Conservation (phyloP, 2,888 invertebrate species). For the Mythimna vitellina region DNA sequence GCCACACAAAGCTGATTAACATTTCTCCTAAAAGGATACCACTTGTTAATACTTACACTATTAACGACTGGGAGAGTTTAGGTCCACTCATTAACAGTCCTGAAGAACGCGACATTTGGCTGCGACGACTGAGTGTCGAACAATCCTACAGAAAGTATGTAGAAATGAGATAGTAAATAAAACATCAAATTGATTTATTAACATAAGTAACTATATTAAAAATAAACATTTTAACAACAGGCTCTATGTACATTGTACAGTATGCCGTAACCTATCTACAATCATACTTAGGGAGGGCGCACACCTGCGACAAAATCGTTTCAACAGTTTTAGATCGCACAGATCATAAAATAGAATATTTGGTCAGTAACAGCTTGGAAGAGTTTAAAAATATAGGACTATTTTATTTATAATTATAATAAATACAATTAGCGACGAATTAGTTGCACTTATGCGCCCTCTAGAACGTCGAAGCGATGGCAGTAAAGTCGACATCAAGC, state of each 20-base stretch:
- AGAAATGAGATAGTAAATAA: conserved; percentile 69
- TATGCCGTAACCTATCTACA: conserved; percentile 84
- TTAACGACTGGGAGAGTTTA: no score
- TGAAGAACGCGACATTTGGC: no score
- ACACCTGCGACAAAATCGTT: conserved; percentile 47
- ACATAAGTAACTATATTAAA: conserved; percentile 88
- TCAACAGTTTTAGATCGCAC: conserved; percentile 44
- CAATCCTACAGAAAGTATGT: no score
- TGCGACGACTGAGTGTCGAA: no score
- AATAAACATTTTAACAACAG: conserved; percentile 89
- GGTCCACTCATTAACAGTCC: no score
- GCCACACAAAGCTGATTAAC: no score
- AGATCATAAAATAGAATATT: conserved; percentile 53
- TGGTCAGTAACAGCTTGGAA: conserved; percentile 51
- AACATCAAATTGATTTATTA: conserved; percentile 85
- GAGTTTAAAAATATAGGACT: conserved; percentile 40
- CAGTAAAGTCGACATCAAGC: conserved; percentile 58
- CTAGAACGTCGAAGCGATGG: conserved; percentile 57
- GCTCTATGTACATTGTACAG: conserved; percentile 84
- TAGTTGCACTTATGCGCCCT: conserved; percentile 50
- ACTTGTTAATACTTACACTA: no score
- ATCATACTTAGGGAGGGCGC: conserved; percentile 70
- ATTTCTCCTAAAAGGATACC: no score
- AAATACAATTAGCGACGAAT: conserved; percentile 34
- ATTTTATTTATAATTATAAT: conserved; percentile 34